phyloP scores from a whole-genome alignment of 1,140 invertebrate species.

The Sitodiplosis mosellana region DNA sequence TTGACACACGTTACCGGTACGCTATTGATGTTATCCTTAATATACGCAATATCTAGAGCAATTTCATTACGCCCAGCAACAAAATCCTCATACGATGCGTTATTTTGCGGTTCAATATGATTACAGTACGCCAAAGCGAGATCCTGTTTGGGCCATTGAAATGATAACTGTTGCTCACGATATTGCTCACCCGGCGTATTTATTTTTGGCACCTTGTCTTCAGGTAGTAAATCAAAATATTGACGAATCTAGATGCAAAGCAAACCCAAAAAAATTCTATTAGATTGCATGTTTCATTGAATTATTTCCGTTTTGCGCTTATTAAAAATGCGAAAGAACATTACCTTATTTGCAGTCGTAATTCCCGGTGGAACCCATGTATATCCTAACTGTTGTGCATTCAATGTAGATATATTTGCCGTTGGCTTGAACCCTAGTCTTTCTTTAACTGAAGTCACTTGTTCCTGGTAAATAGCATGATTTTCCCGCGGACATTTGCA shows the following conservation, averaged over 20 bases:
- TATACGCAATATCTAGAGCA: conserved; percentile 80
- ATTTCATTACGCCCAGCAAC: conserved; percentile 83
- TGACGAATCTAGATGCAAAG: conserved; percentile 26
- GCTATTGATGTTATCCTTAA: conserved; percentile 23
- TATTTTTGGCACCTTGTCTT: conserved; percentile 55
- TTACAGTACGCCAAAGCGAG: conserved; percentile 74
- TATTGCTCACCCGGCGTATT: conserved; percentile 59
- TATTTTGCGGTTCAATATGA: conserved; percentile 59
- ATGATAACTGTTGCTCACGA: conserved; percentile 63
- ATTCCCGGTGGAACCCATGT: conserved; percentile 71
- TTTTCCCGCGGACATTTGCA: conserved; percentile 74
- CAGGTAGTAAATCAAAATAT: conserved; percentile 56
- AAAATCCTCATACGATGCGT: conserved; percentile 71
- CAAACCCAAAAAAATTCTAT: too few relatives aligned
- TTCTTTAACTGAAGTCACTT: conserved; percentile 63
- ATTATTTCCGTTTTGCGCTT: neutral
- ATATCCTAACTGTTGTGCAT: conserved; percentile 43
- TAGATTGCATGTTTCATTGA: neutral
- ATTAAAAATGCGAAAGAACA: neutral
- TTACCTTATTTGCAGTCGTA: conserved; percentile 33
- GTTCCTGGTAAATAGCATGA: conserved; percentile 76
- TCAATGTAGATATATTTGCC: conserved; percentile 20
- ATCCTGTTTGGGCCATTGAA: conserved; percentile 89
- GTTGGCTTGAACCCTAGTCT: conserved; percentile 50
- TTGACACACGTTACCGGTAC: conserved; percentile 24